Base-by-base conservation (phyloP, 2,113 vertebrate genomes). In the Chinchilla lanigera region DNA sequence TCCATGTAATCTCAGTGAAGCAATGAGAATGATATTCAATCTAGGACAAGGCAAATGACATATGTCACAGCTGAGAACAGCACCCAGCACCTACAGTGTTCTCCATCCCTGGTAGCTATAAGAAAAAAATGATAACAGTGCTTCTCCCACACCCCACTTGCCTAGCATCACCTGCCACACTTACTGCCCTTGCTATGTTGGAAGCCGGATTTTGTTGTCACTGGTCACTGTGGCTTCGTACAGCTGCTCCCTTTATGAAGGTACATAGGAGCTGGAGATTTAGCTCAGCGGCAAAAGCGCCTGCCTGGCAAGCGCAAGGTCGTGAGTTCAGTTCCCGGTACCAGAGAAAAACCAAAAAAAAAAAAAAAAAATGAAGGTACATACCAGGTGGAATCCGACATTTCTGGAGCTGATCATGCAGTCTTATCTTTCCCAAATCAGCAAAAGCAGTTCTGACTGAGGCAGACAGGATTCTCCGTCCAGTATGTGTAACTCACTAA, bases 131-230 rank as follows among this genome's bases (percentile, higher is more conserved):
- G 22, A 35, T 24, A 33, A 5, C 7, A 0, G 26, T 5, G 14
- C 14, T 28, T 82, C 60, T 35, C 19, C 33, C 6, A 17, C 5
- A 1, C n/a, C 60, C 3, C 11, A 0, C 1, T 56, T 8, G 3
- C 33, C 47, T 1, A 2, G 28, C 24, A 24, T n/a, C 44, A 6
- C 54, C 22, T 65, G 65, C 38, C 9, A 0, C 38, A 73, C 47
- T 30, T 7, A 19, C 69, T 75, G 5, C 24, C 84, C 33, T 44
- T 11, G 28, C 17, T 87, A 10, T 1, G 0, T 0, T 52, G 28
- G 35, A 44, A 87, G 67, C 17, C 67, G 0, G 50, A 33, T 7
- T 22, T 75, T 17, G 47, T 13, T 2, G n/a, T 28, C 58, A 24
- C 38, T 5, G 0, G 8, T 16, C 44, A 26, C 4, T 67, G 44